Conservation (phyloP, 2,888 invertebrate genomes). For the Thysanoteuthis rhombus region DNA sequence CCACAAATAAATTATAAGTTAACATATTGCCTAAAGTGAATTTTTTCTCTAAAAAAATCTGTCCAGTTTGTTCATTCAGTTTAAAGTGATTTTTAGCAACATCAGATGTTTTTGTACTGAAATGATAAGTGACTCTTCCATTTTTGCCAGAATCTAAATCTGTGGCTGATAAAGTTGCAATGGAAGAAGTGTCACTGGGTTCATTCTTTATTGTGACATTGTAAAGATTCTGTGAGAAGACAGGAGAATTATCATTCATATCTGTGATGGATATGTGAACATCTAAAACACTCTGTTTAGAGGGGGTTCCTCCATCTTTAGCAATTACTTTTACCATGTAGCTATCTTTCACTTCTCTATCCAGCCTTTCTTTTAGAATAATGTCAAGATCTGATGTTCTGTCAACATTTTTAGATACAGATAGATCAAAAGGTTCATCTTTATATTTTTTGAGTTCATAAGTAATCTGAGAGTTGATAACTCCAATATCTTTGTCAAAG, state of each 20-base stretch:
- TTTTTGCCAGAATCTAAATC: constrained; percentile 18
- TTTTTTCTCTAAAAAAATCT: neutral
- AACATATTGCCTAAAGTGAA: neutral
- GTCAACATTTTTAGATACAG: neutral
- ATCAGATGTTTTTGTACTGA: constrained; percentile 1
- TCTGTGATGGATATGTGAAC: neutral
- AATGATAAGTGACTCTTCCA: constrained; percentile 21
- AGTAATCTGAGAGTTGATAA: constrained; percentile 1
- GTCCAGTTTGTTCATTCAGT: neutral
- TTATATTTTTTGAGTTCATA: constrained; percentile 19
- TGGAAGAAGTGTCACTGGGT: neutral
- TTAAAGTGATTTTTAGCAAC: neutral
- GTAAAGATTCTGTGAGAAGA: neutral
- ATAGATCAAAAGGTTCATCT: constrained; percentile 16
- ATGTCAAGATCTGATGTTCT: neutral
- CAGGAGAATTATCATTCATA: constrained; percentile 21
- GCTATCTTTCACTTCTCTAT: constrained; percentile 18
- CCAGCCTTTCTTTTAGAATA: neutral
- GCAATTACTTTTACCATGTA: neutral
- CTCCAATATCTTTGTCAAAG: neutral
- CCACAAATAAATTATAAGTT: neutral
- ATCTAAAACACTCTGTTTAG: neutral
- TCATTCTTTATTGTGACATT: constrained; percentile 19
- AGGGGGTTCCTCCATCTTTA: neutral
- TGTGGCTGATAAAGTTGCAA: neutral